phyloP scores from a whole-genome alignment of 2,888 invertebrate species.

The Drosophila sordidula region DNA sequence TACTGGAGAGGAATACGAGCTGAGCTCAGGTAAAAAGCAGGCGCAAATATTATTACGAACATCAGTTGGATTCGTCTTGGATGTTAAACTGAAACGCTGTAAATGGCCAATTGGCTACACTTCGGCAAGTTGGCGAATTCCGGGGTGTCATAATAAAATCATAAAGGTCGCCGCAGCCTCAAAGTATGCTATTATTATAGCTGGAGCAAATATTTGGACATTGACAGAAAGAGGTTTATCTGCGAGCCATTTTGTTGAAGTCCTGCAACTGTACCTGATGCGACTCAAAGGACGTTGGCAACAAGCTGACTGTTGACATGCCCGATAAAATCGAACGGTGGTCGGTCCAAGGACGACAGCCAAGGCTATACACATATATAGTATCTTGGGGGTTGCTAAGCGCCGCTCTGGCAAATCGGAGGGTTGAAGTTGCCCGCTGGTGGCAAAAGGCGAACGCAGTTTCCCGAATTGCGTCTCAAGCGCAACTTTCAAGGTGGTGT shows the following conservation, averaged over 20 bases:
- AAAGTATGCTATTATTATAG: not conserved
- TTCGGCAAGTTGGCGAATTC: not conserved
- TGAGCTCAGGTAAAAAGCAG: not conserved
- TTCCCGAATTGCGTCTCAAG: conserved; percentile 73
- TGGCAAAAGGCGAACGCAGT: conserved; percentile 72
- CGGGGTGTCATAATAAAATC: not conserved
- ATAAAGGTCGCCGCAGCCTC: not conserved
- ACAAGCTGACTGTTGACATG: conserved; percentile 46
- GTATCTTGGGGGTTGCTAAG: conserved; percentile 45
- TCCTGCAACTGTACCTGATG: conserved; percentile 64
- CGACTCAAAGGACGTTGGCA: conserved; percentile 53
- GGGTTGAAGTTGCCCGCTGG: conserved; percentile 50
- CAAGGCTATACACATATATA: conserved; percentile 6
- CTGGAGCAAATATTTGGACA: no score
- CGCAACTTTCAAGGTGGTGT: conserved; percentile 54
- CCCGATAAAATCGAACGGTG: conserved; percentile 49
- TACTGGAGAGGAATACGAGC: no score
- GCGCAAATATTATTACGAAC: not conserved
- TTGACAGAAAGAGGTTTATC: not conserved
- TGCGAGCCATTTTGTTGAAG: not conserved
- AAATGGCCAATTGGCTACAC: not conserved
- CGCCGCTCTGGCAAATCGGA: conserved; percentile 7
- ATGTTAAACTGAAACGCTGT: not conserved
- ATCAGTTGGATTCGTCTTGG: not conserved
- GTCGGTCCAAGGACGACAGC: conserved; percentile 46